Evolutionary conservation across 2,113 vertebrate genomes (phyloP).

Genomic region (Forbesichthys agassizii): DNA sequence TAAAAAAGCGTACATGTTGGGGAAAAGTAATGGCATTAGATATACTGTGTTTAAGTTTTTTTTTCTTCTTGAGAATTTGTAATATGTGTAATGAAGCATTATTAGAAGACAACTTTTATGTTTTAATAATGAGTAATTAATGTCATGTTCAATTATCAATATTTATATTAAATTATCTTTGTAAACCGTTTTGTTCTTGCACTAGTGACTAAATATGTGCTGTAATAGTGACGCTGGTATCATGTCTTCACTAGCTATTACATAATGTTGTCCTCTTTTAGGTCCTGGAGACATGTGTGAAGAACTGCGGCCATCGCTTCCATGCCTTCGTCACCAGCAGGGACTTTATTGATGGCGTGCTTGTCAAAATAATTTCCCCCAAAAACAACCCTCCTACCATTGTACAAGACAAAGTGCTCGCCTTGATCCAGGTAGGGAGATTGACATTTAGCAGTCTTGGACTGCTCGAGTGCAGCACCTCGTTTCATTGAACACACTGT

Average conservation of each 20-base stretch:
- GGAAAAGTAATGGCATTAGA: no score
- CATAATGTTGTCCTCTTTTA: slow-evolving; percentile 45
- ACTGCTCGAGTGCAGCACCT: no score
- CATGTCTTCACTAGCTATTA: not conserved
- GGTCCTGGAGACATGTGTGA: slow-evolving; percentile 97
- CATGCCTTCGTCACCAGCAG: slow-evolving; percentile 91
- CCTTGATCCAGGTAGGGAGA: slow-evolving; percentile 91
- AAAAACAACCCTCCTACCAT: slow-evolving; percentile 97
- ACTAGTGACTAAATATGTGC: no score
- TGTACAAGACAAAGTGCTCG: slow-evolving; percentile 97
- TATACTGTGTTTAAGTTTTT: no score
- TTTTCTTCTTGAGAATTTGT: no score
- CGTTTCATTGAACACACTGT: not conserved
- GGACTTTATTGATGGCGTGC: slow-evolving; percentile 94
- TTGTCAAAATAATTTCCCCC: slow-evolving; percentile 96
- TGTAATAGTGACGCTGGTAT: not conserved
- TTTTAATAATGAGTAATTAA: no score
- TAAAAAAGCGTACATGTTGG: no score
- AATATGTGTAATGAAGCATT: no score
- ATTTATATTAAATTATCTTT: no score
- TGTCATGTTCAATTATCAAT: no score
- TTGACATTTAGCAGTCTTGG: not conserved
- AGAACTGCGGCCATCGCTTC: slow-evolving; percentile 99
- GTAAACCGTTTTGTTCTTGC: no score
- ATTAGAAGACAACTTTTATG: no score